phyloP scores from a whole-genome alignment of 2,888 invertebrate species.

The Nephrocerus scutellatus region DNA sequence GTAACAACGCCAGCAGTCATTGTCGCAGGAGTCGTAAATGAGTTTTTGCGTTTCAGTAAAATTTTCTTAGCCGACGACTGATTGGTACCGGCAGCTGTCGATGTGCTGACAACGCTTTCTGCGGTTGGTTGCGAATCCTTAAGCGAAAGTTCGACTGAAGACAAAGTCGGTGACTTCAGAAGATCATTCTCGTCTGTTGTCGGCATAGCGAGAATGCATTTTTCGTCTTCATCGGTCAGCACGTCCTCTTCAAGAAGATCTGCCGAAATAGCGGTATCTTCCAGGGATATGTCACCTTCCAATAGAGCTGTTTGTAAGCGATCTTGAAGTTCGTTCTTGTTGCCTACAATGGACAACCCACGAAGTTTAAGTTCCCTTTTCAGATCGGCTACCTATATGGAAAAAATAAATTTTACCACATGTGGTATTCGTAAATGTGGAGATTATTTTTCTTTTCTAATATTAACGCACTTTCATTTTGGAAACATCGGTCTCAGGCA shows the following conservation, averaged over 20 bases:
- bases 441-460: background rate
- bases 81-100: background rate
- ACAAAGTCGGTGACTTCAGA: constrained; percentile 37
- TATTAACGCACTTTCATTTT: constrained; percentile 42
- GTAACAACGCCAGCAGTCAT: no score
- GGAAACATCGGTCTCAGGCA: constrained; percentile 44
- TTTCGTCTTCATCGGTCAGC: constrained; percentile 48
- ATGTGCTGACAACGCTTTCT: constrained; percentile 3
- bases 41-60: constrained; percentile 38
- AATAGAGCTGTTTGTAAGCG: constrained; percentile 60
- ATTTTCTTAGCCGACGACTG: constrained; percentile 32
- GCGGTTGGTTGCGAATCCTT: no score
- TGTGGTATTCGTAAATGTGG: background rate
- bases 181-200: constrained; percentile 41
- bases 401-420: background rate
- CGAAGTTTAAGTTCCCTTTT: constrained; percentile 74
- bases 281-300: constrained; percentile 43
- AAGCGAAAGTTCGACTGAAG: no score
- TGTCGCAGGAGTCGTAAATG: constrained; percentile 23
- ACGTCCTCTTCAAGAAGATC: constrained; percentile 53
- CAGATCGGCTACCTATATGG: constrained; percentile 68
- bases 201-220: constrained; percentile 31
- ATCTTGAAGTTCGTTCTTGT: constrained; percentile 74
- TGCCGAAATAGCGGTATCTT: constrained; percentile 50
- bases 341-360: constrained; percentile 66